A percentile compares a stretch with the other conserved stretches of the same genome.
Conservation (phyloP, 1,140 invertebrate genomes). For the Megalopta genalis region DNA sequence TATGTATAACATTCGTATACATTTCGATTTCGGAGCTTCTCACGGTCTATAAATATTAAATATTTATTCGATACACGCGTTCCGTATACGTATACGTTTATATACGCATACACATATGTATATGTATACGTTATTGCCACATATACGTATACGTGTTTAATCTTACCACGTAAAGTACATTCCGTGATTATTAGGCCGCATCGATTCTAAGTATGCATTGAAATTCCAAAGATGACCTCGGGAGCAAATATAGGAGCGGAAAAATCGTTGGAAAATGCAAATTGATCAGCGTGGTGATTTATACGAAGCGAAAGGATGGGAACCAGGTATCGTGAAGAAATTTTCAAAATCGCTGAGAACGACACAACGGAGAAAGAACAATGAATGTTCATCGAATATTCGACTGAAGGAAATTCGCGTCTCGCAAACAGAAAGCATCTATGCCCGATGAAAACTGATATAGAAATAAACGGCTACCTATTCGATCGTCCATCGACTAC, state of each 20-base stretch:
- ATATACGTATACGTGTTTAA: neutral
- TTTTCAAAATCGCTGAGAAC: neutral
- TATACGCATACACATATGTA: no score
- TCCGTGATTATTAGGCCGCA: conserved; percentile 43
- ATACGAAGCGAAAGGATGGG: neutral
- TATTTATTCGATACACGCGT: neutral
- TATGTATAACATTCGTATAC: no score
- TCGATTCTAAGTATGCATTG: conserved; percentile 31
- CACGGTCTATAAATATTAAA: neutral
- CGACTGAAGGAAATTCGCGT: neutral
- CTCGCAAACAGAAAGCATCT: no score
- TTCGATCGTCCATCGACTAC: neutral
- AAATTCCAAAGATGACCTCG: conserved; percentile 39
- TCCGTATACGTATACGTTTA: no score
- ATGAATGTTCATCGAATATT: no score
- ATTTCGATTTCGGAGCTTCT: no score
- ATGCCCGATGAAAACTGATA: neutral
- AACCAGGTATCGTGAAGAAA: conserved; percentile 3
- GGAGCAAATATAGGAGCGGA: neutral
- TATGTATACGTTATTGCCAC: neutral
- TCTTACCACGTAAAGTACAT: conserved; percentile 21
- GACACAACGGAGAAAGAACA: no score
- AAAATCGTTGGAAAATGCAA: neutral
- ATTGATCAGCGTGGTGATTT: neutral
- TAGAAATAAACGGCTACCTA: neutral